Conservation (phyloP, 2,888 invertebrate genomes). For the Coecobrya sp. region DNA sequence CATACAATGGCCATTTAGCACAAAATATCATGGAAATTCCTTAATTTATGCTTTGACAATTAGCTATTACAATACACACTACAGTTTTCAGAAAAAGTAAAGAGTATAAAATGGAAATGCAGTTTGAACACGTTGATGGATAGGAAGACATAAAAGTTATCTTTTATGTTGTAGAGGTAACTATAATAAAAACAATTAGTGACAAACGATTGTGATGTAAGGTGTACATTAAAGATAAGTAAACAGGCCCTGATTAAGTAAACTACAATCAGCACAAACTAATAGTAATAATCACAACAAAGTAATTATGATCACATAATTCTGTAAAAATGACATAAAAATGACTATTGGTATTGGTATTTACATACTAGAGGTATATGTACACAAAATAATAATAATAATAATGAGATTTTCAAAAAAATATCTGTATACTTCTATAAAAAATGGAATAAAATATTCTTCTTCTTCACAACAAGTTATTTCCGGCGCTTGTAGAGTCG, state of each 20-base stretch:
- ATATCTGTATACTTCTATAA: conserved; percentile 23
- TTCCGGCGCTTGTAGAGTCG: not conserved
- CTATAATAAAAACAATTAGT: no score
- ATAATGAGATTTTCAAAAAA: not conserved
- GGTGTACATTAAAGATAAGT: not conserved
- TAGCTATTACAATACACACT: no score
- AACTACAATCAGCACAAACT: not conserved
- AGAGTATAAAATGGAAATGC: no score
- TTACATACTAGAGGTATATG: not conserved
- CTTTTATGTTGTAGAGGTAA: no score
- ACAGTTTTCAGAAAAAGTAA: no score
- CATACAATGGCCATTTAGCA: not conserved
- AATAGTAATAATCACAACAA: not conserved
- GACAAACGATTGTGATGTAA: not conserved
- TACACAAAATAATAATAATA: not conserved
- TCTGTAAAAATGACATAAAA: conserved; percentile 12
- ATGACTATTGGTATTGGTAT: not conserved
- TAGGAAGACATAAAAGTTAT: no score
- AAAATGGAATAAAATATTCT: not conserved
- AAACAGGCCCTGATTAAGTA: not conserved
- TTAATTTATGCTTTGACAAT: no score
- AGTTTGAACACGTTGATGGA: no score
- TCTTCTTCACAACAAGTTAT: no score
- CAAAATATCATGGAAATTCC: no score
- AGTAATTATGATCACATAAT: not conserved